Evolutionary conservation across 2,797 vertebrate genomes (phyloP).

Genomic region (Lophius americanus): DNA sequence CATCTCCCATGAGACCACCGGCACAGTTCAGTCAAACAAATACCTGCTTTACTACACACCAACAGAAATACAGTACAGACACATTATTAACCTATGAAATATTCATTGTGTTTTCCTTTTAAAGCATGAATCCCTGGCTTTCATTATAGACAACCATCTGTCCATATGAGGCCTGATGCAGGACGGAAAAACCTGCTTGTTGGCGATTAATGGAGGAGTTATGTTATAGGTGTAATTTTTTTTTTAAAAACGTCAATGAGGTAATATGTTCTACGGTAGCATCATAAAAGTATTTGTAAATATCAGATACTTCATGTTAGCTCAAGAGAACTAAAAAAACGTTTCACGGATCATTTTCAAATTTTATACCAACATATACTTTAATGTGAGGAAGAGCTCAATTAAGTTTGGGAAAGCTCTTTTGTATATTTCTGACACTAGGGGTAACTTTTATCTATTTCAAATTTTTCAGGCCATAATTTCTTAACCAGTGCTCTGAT

Average conservation of each 20-base stretch:
- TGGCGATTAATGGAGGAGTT: slow-evolving; percentile 1
- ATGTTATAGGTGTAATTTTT: neutral
- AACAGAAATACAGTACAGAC: neutral
- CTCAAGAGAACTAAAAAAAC: too few species aligned
- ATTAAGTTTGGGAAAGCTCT: too few species aligned
- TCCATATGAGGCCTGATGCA: neutral
- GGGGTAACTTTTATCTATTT: too few species aligned
- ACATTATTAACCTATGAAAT: slow-evolving; percentile 7
- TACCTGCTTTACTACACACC: slow-evolving; percentile 5
- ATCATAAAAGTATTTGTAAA: neutral
- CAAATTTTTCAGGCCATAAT: neutral
- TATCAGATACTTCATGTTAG: too few species aligned
- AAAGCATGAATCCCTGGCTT: slow-evolving; percentile 6
- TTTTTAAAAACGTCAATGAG: neutral
- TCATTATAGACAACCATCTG: neutral
- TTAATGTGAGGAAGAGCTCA: too few species aligned
- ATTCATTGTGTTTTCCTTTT: slow-evolving; percentile 25
- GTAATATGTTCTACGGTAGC: slow-evolving; percentile 5
- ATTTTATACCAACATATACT: too few species aligned
- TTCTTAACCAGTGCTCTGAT: neutral
- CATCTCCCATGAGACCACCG: slow-evolving; percentile 19
- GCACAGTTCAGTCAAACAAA: slow-evolving; percentile 9
- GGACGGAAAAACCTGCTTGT: neutral
- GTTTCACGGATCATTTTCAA: too few species aligned
- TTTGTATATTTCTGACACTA: too few species aligned